Conservation (phyloP, 2,888 invertebrate genomes). For the Phengaris arion region DNA sequence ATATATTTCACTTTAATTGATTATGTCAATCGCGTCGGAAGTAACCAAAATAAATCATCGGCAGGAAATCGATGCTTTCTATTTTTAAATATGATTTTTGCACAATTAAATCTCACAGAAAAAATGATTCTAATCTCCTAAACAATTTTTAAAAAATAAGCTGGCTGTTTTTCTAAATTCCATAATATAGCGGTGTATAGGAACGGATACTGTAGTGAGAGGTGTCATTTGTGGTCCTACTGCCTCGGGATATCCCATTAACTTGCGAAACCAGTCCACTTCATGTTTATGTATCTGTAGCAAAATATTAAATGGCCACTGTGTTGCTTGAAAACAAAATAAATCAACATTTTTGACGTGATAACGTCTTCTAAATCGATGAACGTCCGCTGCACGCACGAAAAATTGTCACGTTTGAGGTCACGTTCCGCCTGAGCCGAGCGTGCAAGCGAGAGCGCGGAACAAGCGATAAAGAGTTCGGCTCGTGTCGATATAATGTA, state of each 20-base stretch:
- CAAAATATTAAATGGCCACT: background rate
- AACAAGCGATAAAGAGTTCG: too few species aligned
- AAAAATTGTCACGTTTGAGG: too few species aligned
- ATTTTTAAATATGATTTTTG: background rate
- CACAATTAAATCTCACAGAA: background rate
- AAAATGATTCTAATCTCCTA: slow-evolving; percentile 1
- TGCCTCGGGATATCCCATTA: slow-evolving; percentile 22
- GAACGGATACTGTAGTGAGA: background rate
- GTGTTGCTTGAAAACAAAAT: background rate
- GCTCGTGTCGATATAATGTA: too few species aligned
- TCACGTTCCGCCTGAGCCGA: too few species aligned
- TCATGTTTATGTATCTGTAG: background rate
- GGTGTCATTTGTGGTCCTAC: slow-evolving; percentile 24
- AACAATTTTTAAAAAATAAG: background rate
- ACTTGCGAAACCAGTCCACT: background rate
- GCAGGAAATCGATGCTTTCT: slow-evolving; percentile 12
- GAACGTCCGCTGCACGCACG: too few species aligned
- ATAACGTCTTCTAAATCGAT: too few species aligned
- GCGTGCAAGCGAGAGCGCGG: too few species aligned
- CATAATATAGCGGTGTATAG: background rate
- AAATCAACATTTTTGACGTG: too few species aligned
- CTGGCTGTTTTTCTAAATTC: slow-evolving; percentile 1
- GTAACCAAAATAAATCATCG: background rate
- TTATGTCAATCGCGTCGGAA: background rate
- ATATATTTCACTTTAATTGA: background rate